Percentiles rank a stretch among this genome's conserved stretches.
These are phyloP conservation scores for Trachemys scripta DNA, from an alignment of 2,113 vertebrate species.

Conservation along the genomic window DNA sequence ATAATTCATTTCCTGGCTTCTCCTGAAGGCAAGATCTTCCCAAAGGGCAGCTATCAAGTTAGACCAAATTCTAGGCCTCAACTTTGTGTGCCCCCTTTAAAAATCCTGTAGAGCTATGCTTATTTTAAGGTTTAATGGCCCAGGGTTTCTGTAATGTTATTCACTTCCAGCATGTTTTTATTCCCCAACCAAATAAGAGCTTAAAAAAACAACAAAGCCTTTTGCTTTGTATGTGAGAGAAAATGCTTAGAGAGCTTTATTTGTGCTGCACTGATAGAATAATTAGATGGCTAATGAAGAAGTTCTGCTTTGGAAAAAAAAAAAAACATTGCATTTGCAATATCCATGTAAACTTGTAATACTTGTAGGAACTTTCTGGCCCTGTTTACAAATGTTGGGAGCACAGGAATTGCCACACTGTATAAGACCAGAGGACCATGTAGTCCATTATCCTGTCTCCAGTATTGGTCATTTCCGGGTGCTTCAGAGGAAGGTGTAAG, in stretches of 20 bases:
- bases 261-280: constrained; percentile 62
- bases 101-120: constrained; percentile 25
- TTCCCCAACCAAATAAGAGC: constrained; percentile 60
- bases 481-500: neutral
- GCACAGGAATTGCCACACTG: neutral
- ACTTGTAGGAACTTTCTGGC: neutral
- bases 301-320: constrained; percentile 29
- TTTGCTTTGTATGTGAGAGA: constrained; percentile 36
- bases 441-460: neutral
- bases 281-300: constrained; percentile 71
- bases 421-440: neutral
- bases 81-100: constrained; percentile 3
- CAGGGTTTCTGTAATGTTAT: constrained; percentile 48
- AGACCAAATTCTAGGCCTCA: neutral
- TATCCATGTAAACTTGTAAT: constrained; percentile 9
- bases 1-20: neutral
- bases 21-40: neutral
- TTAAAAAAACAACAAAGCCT: constrained; percentile 68
- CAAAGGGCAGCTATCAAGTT: neutral
- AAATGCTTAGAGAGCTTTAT: constrained; percentile 71
- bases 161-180: constrained; percentile 68
- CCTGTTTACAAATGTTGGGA: neutral
- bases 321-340: neutral
- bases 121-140: constrained; percentile 64
- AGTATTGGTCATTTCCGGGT: neutral